Base-by-base conservation (phyloP, 2,888 invertebrate species). In the Cryptosula pallasiana region DNA sequence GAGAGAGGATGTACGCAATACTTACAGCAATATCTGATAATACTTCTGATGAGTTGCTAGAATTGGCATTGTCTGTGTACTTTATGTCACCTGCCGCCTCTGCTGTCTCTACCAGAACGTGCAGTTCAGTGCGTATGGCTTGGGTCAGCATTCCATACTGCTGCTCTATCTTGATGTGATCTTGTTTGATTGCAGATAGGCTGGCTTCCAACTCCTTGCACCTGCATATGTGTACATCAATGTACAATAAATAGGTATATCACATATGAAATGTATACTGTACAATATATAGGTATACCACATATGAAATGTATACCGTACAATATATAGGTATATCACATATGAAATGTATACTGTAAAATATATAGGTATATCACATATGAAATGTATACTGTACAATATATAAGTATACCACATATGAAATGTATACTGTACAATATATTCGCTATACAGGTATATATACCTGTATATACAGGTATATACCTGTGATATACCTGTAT, bases 101-200 rank as follows among this genome's bases (percentile, higher is more conserved):
- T 32, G 63, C 63, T 32, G 63, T 63, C n/a, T 63, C 63, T 32
- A 63, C 63, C 63, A 63, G 63, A 29, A 63, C 63, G 9, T 32
- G 20, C 25, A 63, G 63, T 27, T 63, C 63, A 2, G 63, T 63
- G 32, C 29, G 32, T 5, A 63, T 13, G 2, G 63, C 63, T 32
- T 63, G 63, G 25, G 32, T 27, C 27, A 63, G 63, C 32, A 63
- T 32, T 29, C 32, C 27, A 27, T 63, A 27, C 34, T 63, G 63
- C 32, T 63, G 63, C 32, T 63, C 63, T 32, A 63, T 27, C 32
- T 32, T 63, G 3, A 5, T 29, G 5, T 16, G 34, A 2, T 63
- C 63, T 13, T 27, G 5, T n/a, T 63, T 63, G 29, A 32, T 32
- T 5, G 5, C 63, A 63, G 63, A 29, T 27, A 63, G 63, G n/a